Evolutionary conservation across 2,888 invertebrate species (phyloP).

Genomic region (Papilio elwesi): DNA sequence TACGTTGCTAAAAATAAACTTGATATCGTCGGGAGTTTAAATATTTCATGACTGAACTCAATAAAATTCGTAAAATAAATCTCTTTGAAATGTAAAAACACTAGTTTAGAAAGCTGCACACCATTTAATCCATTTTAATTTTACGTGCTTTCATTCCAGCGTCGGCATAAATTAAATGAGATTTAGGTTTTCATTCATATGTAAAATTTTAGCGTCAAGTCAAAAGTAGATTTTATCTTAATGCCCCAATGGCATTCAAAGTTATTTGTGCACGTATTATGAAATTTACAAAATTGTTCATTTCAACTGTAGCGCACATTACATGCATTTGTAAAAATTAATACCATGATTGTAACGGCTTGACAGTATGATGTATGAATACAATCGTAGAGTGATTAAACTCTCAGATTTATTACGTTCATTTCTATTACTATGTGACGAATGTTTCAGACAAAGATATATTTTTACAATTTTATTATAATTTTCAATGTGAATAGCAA

Average conservation of each 20-base stretch:
- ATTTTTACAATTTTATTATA: too few relatives aligned
- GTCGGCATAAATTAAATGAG: slow-evolving; percentile 23
- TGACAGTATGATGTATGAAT: too few relatives aligned
- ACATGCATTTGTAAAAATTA: neutral
- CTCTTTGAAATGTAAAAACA: slow-evolving; percentile 10
- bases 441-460: too few relatives aligned
- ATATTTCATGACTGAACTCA: neutral
- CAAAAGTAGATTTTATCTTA: slow-evolving; percentile 23
- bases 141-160: neutral
- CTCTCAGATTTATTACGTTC: too few relatives aligned
- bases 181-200: slow-evolving; percentile 24
- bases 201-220: slow-evolving; percentile 16
- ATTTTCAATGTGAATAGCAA: too few relatives aligned
- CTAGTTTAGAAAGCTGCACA: slow-evolving; percentile 7
- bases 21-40: neutral
- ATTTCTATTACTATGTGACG: too few relatives aligned
- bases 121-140: slow-evolving; percentile 17
- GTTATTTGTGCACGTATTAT: slow-evolving; percentile 19
- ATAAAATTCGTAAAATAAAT: slow-evolving; percentile 10
- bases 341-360: neutral
- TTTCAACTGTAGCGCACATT: neutral
- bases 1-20: neutral
- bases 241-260: slow-evolving; percentile 4
- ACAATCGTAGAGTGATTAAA: too few relatives aligned
- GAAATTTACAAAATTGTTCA: neutral